phyloP scores from a whole-genome alignment of 1,140 invertebrate genomes.

The Brachionus calyciflorus region DNA sequence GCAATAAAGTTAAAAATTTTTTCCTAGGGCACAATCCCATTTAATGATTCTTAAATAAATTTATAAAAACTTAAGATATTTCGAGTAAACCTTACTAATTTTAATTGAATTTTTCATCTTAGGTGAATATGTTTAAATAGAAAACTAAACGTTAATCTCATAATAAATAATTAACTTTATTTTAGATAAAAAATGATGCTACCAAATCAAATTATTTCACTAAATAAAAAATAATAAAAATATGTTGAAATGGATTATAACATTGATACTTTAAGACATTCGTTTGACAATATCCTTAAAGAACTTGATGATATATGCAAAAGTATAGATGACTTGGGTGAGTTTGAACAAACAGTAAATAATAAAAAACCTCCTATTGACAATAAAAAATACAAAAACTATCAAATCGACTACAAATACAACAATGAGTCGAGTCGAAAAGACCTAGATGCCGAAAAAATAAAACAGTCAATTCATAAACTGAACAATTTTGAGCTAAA shows the following conservation, averaged over 20 bases:
- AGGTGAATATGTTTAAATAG: too few relatives aligned
- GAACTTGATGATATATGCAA: slow-evolving; percentile 39
- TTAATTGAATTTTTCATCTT: too few relatives aligned
- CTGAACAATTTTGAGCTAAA: not conserved
- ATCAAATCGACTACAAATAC: not conserved
- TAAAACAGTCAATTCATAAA: not conserved
- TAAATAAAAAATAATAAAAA: not conserved
- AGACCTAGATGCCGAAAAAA: not conserved
- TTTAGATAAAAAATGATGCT: not conserved
- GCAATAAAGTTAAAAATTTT: too few relatives aligned
- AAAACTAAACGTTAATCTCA: too few relatives aligned
- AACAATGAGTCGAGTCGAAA: too few relatives aligned
- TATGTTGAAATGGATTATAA: not conserved
- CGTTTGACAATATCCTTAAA: slow-evolving; percentile 45
- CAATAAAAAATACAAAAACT: not conserved
- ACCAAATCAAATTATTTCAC: not conserved
- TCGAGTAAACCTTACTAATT: too few relatives aligned
- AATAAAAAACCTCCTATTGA: not conserved
- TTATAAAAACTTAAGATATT: too few relatives aligned
- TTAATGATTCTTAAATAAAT: too few relatives aligned
- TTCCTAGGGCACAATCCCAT: too few relatives aligned
- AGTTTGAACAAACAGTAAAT: not conserved
- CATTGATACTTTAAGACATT: not conserved
- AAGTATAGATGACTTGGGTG: slow-evolving; percentile 26
- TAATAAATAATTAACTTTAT: not conserved